These are phyloP conservation scores for Diorhabda elongata DNA, from an alignment of 1,140 invertebrate genomes.

Conservation along the genomic window DNA sequence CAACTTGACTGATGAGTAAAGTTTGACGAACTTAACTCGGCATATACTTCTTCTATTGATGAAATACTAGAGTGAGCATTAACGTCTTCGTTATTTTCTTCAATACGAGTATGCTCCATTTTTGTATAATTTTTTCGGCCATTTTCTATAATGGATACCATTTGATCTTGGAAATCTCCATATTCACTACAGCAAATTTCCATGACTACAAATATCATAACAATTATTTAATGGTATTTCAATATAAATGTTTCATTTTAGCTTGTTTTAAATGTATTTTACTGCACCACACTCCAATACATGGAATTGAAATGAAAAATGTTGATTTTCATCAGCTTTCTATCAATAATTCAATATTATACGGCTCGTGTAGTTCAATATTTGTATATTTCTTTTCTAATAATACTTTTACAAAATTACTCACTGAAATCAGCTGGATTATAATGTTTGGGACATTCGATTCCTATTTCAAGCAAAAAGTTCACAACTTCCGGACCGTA, in stretches of 20 bases:
- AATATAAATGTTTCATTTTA: constrained; percentile 5
- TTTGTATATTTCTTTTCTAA: background rate
- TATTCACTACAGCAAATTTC: constrained; percentile 75
- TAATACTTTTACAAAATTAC: constrained; percentile 25
- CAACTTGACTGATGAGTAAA: constrained; percentile 24
- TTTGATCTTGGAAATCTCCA: constrained; percentile 57
- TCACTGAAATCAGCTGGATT: constrained; percentile 82
- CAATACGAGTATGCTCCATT: background rate
- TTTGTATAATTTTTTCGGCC: constrained; percentile 43
- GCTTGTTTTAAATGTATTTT: too few relatives aligned
- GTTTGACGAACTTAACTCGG: background rate
- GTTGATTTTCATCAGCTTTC: too few relatives aligned
- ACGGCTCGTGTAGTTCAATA: background rate
- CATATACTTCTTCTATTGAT: background rate
- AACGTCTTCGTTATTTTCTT: background rate
- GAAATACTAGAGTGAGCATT: constrained; percentile 9
- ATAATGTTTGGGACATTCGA: constrained; percentile 70
- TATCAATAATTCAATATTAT: too few relatives aligned
- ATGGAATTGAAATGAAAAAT: too few relatives aligned
- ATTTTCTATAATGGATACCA: constrained; percentile 55
- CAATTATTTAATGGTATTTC: constrained; percentile 6
- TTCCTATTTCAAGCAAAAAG: constrained; percentile 60
- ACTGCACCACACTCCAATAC: too few relatives aligned
- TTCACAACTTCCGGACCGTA: constrained; percentile 62
- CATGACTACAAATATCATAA: constrained; percentile 58